Base-by-base conservation (phyloP, 2,113 vertebrate species). In the Mugil cephalus region DNA sequence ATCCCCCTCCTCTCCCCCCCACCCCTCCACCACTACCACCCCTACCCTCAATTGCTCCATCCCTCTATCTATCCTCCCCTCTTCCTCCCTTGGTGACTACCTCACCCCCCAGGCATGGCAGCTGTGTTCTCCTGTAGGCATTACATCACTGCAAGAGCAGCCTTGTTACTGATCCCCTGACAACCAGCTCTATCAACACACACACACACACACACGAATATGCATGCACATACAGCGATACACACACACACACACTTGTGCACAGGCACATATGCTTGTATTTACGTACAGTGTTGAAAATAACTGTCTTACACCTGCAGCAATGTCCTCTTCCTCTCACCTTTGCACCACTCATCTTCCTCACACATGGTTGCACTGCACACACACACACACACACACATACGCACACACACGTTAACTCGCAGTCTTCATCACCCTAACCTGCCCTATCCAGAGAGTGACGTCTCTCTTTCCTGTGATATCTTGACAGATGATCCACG, bases 61-160 rank as follows among this genome's bases (percentile, higher is more conserved):
- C 77, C 21, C 30, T 63, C 63, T 47, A 64, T 66, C 80, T 34
- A 61, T 72, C 82, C 68, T 71, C 72, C 55, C 73, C 58, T 63
- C 74, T 18, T 59, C 34, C 70, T 79, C 66, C 87, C 82, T 60
- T 58, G 58, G 72, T 80, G 80, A 89, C 85, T 88, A 87, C 91
- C 79, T 92, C 91, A 92, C 84, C 84, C 91, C 83, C 88, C 75
- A 86, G 88, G 88, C 90, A 93, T 93, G 90, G 74, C 92, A 94
- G 92, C 93, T 94, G 93, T 76, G 83, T 85, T 83, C 88, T 91
- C 86, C 88, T 87, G 79, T 81, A 88, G 76, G 88, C 88, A 91
- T 94, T 90, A 91, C 93, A 88, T 93, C 93, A 93, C 86, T 91
- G 86, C 75, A 88, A 89, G 88, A 90, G 87, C 89, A 92, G 85